Evolutionary conservation across 2,113 vertebrate species (phyloP).

Genomic region (Caranx melampygus): DNA sequence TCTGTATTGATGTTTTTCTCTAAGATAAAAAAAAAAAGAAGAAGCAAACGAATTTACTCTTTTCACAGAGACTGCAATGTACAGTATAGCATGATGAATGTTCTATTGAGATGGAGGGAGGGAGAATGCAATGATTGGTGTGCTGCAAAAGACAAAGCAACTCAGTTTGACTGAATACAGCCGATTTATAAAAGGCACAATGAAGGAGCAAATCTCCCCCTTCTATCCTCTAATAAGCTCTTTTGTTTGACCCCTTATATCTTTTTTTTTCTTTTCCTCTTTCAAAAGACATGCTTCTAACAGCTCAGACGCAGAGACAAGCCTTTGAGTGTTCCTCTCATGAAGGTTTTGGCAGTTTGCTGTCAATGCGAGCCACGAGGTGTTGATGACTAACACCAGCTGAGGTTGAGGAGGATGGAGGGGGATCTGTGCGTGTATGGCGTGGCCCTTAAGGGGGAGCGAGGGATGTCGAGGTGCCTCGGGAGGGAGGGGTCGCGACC

Average conservation of each 20-base stretch:
- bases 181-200: constrained; percentile 63
- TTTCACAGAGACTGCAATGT: constrained; percentile 55
- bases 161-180: constrained; percentile 46
- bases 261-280: constrained; percentile 4
- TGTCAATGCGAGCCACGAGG: constrained; percentile 75
- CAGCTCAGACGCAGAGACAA: constrained; percentile 35
- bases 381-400: constrained; percentile 83
- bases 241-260: constrained; percentile 42
- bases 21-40: constrained; percentile 31
- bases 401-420: constrained; percentile 66
- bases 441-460: neutral
- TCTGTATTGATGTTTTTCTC: constrained; percentile 43
- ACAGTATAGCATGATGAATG: constrained; percentile 77
- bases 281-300: constrained; percentile 13
- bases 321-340: constrained; percentile 70
- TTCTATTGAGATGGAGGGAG: constrained; percentile 42
- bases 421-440: constrained; percentile 24
- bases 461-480: constrained; percentile 27
- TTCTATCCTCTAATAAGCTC: constrained; percentile 49
- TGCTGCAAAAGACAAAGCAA: constrained; percentile 24
- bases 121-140: constrained; percentile 43
- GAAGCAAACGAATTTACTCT: constrained; percentile 14
- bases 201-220: constrained; percentile 67
- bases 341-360: constrained; percentile 79
- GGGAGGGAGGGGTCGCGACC: constrained; percentile 52